Base-by-base conservation (phyloP, 2,113 vertebrate species). In the Pluvianellus socialis region DNA sequence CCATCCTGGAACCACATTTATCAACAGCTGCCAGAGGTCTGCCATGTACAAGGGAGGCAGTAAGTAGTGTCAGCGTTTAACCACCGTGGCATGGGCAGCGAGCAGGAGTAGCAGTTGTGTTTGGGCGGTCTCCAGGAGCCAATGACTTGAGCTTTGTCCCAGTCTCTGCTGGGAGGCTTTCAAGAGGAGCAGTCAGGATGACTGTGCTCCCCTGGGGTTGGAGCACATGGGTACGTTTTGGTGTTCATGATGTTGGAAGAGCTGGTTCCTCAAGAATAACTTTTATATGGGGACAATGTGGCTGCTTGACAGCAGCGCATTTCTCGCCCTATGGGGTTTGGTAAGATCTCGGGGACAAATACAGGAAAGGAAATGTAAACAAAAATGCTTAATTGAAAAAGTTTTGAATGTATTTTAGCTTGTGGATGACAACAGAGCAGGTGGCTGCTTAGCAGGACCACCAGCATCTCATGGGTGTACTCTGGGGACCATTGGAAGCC, bases 171-270 rank as follows among this genome's bases (percentile, higher is more conserved):
- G 47, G 26, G n/a, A 32, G 23, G 21, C 62, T 74, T 63, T 33
- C 1, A 5, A 50, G 22, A 62, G 53, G 24, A 72, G 63, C 18
- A 13, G 32, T 7, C 73, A 38, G 52, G 45, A 24, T 27, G n/a
- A 13, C 27, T 0, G 0, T 35, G 20, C 33, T 62, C 12, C 23
- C 10, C 26, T 30, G 38, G 50, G 11, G 26, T 20, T 6, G 15
- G 50, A 58, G n/a, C 62, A 40, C 2, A 0, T 16, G 15, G 56
- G 9, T n/a, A 1, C 0, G 1, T 33, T 80, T 79, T 28, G 27
- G 38, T 22, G 6, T 33, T 66, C 7, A 3, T 4, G 10, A 22
- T 23, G 19, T 2, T 70, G 28, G n/a, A 14, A 28, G 26, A 28
- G 27, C 8, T 50, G 44, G 18, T 47, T 96, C 38, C 22, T 77